Percentiles rank a stretch among this genome's conserved stretches.
Evolutionary conservation across 2,113 vertebrate species (phyloP).

Genomic region (Sprattus sprattus): DNA sequence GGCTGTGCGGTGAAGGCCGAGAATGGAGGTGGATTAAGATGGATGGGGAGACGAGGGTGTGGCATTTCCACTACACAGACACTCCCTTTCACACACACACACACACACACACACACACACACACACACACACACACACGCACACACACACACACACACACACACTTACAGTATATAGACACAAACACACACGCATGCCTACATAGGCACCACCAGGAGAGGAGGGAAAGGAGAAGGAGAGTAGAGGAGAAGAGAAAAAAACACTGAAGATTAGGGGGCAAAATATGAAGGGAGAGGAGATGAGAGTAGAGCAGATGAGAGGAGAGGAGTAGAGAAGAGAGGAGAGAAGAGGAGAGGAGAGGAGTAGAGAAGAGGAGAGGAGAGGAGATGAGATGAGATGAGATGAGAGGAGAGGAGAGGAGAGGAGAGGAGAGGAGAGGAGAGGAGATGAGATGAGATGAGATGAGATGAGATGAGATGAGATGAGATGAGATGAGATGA

Average conservation of each 20-base stretch:
- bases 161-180: not conserved
- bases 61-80: not conserved
- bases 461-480: too few relatives aligned
- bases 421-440: not conserved
- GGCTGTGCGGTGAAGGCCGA: not conserved
- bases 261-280: not conserved
- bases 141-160: not conserved
- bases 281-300: not conserved
- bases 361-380: too few relatives aligned
- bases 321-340: too few relatives aligned
- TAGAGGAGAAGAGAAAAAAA: not conserved
- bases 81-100: not conserved
- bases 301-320: not conserved
- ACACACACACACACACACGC: not conserved
- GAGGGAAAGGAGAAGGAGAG: not conserved
- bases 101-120: not conserved
- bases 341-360: too few relatives aligned
- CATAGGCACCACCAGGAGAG: not conserved
- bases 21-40: not conserved
- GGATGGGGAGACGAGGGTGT: not conserved
- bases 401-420: too few relatives aligned
- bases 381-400: too few relatives aligned
- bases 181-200: constrained; percentile 1
- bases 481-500: too few relatives aligned
- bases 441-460: too few relatives aligned